Evolutionary conservation across 2,888 invertebrate species (phyloP).

Genomic region (Sphaeridia pumilis): DNA sequence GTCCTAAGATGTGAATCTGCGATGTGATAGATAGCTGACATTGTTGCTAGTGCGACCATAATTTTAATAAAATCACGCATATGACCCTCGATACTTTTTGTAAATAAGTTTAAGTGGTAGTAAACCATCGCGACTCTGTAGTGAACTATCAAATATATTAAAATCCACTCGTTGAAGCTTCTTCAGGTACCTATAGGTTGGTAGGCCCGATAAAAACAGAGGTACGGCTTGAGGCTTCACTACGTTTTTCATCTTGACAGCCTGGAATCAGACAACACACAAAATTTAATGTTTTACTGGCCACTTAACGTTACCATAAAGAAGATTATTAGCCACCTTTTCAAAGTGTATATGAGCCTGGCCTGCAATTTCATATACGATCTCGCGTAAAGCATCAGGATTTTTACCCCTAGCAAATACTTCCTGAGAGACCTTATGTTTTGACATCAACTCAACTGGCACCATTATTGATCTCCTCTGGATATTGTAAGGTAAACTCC

Average conservation of each 20-base stretch:
- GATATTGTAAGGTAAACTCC: conserved; percentile 53
- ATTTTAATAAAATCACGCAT: no score
- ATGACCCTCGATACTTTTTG: conserved; percentile 45
- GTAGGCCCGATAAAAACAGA: conserved; percentile 60
- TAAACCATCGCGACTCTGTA: conserved; percentile 51
- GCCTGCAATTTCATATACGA: conserved; percentile 67
- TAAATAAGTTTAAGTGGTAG: conserved; percentile 58
- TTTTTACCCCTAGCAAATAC: conserved; percentile 56
- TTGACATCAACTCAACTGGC: conserved; percentile 67
- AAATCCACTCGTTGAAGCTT: conserved; percentile 60
- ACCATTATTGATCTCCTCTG: conserved; percentile 55
- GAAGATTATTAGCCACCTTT: conserved; percentile 49
- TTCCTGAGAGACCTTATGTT: conserved; percentile 69
- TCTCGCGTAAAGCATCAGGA: conserved; percentile 53
- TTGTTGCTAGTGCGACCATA: no score
- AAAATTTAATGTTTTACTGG: background rate
- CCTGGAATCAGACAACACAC: conserved; percentile 45
- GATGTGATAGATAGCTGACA: no score
- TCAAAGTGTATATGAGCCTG: conserved; percentile 70
- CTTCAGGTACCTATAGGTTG: conserved; percentile 56
- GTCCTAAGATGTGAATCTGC: no score
- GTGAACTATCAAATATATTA: conserved; percentile 56
- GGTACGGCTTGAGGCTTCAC: no score
- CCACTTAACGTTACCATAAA: background rate
- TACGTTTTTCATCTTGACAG: conserved; percentile 50